A percentile compares a stretch with the other conserved stretches of the same genome.
These are phyloP conservation scores for Gymnarchus niloticus DNA, from an alignment of 2,113 vertebrate genomes.

Conservation along the genomic window DNA sequence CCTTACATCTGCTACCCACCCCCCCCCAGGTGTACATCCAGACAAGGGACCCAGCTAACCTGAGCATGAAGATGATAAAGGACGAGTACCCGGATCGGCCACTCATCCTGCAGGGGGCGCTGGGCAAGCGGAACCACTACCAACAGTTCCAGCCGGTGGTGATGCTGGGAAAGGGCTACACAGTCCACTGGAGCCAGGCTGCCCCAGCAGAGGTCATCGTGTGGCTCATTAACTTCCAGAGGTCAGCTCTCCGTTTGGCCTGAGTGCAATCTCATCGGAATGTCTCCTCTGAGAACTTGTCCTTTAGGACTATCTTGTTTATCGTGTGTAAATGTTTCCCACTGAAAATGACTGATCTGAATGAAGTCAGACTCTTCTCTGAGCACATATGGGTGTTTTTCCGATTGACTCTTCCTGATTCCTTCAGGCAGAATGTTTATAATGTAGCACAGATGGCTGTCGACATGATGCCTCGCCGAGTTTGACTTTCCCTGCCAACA, in stretches of 20 bases:
- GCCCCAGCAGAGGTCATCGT: slow-evolving; percentile 84
- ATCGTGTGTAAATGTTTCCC: too few species aligned
- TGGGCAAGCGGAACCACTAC: slow-evolving; percentile 84
- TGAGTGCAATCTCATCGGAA: background rate
- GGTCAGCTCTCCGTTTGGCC: slow-evolving; percentile 60
- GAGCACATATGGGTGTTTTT: background rate
- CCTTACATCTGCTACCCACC: background rate
- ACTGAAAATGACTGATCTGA: too few species aligned
- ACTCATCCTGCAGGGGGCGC: slow-evolving; percentile 77
- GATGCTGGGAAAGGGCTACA: slow-evolving; percentile 83
- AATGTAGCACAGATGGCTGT: background rate
- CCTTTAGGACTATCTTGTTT: too few species aligned
- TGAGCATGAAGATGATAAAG: slow-evolving; percentile 82
- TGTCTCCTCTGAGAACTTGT: too few species aligned
- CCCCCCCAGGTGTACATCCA: slow-evolving; percentile 81
- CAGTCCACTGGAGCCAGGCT: slow-evolving; percentile 85
- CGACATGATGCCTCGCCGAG: background rate
- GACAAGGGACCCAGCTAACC: slow-evolving; percentile 75
- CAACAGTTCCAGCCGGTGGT: slow-evolving; percentile 96
- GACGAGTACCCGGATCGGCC: slow-evolving; percentile 80
- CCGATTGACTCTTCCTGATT: background rate
- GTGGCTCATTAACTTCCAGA: slow-evolving; percentile 98
- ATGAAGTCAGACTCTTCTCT: too few species aligned
- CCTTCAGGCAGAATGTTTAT: background rate
- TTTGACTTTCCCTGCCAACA: too few species aligned